These are phyloP conservation scores for Chymomyza costata DNA, from an alignment of 1,140 invertebrate genomes.

Conservation along the genomic window DNA sequence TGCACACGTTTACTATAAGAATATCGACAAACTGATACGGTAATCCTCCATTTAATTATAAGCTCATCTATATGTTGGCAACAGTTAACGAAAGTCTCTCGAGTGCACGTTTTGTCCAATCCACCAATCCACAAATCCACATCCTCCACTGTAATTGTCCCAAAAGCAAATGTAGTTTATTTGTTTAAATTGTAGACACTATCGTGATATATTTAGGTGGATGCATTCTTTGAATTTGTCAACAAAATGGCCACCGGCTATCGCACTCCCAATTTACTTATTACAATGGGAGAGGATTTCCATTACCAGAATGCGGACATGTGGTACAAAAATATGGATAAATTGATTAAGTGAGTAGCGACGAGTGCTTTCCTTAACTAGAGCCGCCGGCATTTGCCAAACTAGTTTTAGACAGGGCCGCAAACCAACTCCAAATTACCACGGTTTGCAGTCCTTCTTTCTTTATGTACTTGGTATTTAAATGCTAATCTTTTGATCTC, in stretches of 20 bases:
- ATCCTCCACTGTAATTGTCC: neutral
- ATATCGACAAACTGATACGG: slow-evolving; percentile 93
- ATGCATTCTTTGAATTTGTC: slow-evolving; percentile 78
- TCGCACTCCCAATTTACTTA: slow-evolving; percentile 84
- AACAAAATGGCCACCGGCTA: slow-evolving; percentile 78
- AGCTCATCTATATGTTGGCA: slow-evolving; percentile 5
- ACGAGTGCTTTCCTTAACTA: slow-evolving; percentile 48
- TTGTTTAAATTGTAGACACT: neutral
- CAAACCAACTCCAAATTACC: no score
- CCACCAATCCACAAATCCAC: neutral
- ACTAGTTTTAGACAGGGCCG: no score
- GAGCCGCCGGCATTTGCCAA: no score
- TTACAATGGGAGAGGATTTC: slow-evolving; percentile 96
- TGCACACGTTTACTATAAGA: slow-evolving; percentile 89
- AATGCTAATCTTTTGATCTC: no score
- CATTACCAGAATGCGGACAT: slow-evolving; percentile 89
- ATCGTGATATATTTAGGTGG: slow-evolving; percentile 74
- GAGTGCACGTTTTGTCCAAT: slow-evolving; percentile 17
- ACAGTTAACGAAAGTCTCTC: slow-evolving; percentile 52
- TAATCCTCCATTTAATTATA: slow-evolving; percentile 70
- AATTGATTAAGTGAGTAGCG: slow-evolving; percentile 90
- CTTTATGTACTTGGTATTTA: no score
- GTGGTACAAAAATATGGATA: slow-evolving; percentile 92
- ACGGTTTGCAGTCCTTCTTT: neutral
- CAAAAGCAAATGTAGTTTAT: slow-evolving; percentile 7